phyloP scores from a whole-genome alignment of 2,113 vertebrate species.

The Silurus glanis region DNA sequence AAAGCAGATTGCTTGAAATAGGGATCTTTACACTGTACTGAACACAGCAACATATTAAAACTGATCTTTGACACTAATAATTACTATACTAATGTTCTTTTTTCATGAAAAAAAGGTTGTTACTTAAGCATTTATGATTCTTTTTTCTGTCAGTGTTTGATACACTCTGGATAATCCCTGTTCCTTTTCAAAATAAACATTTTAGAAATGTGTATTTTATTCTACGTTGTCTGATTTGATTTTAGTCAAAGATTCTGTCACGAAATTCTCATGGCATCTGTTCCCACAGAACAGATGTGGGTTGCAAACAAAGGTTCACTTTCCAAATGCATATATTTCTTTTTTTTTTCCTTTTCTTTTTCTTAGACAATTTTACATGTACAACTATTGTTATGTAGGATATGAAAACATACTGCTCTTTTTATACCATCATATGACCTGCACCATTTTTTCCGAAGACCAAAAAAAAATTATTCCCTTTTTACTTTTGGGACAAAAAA shows the following conservation, averaged over 20 bases:
- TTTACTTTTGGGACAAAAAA: neutral
- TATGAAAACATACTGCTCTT: neutral
- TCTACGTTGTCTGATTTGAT: neutral
- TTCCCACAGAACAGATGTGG: neutral
- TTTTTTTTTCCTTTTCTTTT: neutral
- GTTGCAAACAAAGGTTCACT: neutral
- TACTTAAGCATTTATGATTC: neutral
- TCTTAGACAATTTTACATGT: neutral
- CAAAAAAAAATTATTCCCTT: neutral
- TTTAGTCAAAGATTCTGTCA: neutral
- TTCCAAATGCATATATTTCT: neutral
- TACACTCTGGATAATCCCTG: neutral
- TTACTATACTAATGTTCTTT: neutral
- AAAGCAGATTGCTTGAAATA: neutral
- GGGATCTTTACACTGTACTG: neutral
- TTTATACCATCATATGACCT: neutral
- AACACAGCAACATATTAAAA: neutral
- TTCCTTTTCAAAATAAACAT: conserved; percentile 20
- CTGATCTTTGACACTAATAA: neutral
- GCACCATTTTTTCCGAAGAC: neutral
- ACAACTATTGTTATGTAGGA: neutral
- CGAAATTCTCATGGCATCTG: conserved; percentile 1
- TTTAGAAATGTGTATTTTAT: neutral
- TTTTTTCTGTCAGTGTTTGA: neutral
- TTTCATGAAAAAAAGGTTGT: too few relatives aligned